These are phyloP conservation scores for Brienomyrus longianalis DNA, from an alignment of 2,113 vertebrate genomes.

Conservation along the genomic window DNA sequence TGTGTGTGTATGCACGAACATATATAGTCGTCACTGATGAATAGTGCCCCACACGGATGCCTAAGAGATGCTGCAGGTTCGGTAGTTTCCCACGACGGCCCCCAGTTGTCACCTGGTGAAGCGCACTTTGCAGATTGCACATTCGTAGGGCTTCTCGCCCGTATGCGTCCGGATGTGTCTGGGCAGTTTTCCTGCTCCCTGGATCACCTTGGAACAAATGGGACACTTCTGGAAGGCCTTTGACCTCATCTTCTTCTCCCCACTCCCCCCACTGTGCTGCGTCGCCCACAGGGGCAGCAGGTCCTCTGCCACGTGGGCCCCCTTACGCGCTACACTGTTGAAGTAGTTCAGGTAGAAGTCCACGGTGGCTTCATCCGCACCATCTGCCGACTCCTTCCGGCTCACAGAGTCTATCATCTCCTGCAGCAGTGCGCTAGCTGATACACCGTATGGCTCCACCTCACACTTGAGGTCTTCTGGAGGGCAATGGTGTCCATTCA, in stretches of 20 bases:
- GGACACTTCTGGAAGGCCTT: conserved; percentile 99
- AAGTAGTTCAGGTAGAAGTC: conserved; percentile 99
- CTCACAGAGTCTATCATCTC: conserved; percentile 90
- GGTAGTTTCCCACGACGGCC: neutral
- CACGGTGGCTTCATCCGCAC: conserved; percentile 80
- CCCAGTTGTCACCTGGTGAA: conserved; percentile 64
- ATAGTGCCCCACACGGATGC: neutral
- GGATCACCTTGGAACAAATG: conserved; percentile 97
- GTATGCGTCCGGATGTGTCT: conserved; percentile 98
- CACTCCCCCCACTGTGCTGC: conserved; percentile 35
- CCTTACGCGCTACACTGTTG: conserved; percentile 70
- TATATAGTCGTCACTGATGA: too few relatives aligned
- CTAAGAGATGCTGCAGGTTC: neutral
- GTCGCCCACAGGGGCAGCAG: conserved; percentile 75
- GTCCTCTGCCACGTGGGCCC: conserved; percentile 55
- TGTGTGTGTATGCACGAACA: too few relatives aligned
- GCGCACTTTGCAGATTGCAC: conserved; percentile 80
- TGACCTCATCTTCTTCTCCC: conserved; percentile 90
- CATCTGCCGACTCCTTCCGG: conserved; percentile 56
- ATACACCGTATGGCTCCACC: conserved; percentile 52
- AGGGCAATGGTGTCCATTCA: conserved; percentile 74
- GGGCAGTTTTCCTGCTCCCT: conserved; percentile 81
- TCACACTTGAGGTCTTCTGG: conserved; percentile 56
- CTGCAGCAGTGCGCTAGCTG: conserved; percentile 86
- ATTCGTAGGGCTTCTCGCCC: conserved; percentile 96